Base-by-base conservation (phyloP, 2,888 invertebrate genomes). In the Mythimna loreyi region DNA sequence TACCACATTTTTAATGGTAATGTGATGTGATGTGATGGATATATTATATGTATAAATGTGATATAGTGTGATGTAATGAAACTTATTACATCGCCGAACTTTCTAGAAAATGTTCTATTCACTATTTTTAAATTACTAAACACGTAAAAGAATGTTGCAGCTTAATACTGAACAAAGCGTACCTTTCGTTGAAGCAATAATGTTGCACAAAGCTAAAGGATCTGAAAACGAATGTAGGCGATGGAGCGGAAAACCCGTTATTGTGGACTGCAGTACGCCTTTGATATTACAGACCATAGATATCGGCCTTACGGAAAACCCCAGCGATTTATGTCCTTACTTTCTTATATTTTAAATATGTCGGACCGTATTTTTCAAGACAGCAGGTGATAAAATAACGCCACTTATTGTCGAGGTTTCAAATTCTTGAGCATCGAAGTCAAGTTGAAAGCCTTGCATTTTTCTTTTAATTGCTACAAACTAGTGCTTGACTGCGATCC, bases 211-310 rank as follows among this genome's bases (percentile, higher is more conserved):
- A 59, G 60, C 25, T 36, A 23, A 36, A 67, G 47, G 50, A 52
- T n/a, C 58, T 66, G 4, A 19, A 19, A 47, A 49, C 21, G 49
- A 30, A 36, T 61, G 45, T 61, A 40, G 71, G 58, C 65, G 72
- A 50, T 64, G 63, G 57, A 47, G 30, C 47, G 36, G 56, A 57
- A 60, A 16, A 52, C 40, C 28, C 52, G 30, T 61, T 64, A 81
- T 30, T 61, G 78, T 64, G 64, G 33, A 65, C 50, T 50, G 61
- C 64, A 80, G 58, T 61, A 65, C 52, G 28, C 47, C 52, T 77
- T 81, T 77, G 61, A 63, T 59, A 56, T 23, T 4, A 50, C 33
- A 64, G 40, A 23, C 59, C 47, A 25, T 47, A 56, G 30, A 59
- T 50, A 47, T 49, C 43, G 1, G 55, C 21, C 36, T 59, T 50